Base-by-base conservation (phyloP, 2,888 invertebrate species). In the Nebria brevicollis region DNA sequence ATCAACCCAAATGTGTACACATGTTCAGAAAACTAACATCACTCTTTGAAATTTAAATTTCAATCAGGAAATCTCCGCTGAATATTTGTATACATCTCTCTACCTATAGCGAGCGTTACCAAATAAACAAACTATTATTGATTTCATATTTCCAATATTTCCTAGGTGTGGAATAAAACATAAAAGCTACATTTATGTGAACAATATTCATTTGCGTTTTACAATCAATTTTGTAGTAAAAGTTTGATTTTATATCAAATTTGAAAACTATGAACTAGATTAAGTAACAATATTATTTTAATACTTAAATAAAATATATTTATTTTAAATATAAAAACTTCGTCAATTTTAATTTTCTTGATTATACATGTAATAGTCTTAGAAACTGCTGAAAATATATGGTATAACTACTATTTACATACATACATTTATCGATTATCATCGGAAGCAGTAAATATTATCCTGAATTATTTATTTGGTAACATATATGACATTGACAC, bases 1-100 rank as follows among this genome's bases (percentile, higher is more conserved):
- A 65, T 74, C 54, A 77, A 65, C 41, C 11, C 15, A 13, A 20
- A 20, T 13, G 41, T 5, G 13, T 25, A 25, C 20, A 20, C 15
- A 20, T 2, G 34, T 8, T 34, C 25, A 15, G 70, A 10, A 70
- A 10, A 34, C 65, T 73, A 79, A 75, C 79, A 8, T 73, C 75
- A 73, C 80, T 80, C 80, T 80, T 80, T 80, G 80, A 80, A 75
- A 80, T 80, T 80, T 80, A 80, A 80, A 80, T 80, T 80, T 80
- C 80, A 75, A 80, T 75, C 80, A 80, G 75, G 64, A 75, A 75
- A 80, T 80, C 80, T 80, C 75, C 54, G 75, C 80, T 75, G 75
- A 68, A 64, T 75, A 80, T 80, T 75, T 80, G 75, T 75, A 80
- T 80, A 80, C 65, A 66, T 75, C 75, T 66, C 70, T 70, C 66